Evolutionary conservation across 2,113 vertebrate genomes (phyloP).

Genomic region (Potamarius usumacintae): DNA sequence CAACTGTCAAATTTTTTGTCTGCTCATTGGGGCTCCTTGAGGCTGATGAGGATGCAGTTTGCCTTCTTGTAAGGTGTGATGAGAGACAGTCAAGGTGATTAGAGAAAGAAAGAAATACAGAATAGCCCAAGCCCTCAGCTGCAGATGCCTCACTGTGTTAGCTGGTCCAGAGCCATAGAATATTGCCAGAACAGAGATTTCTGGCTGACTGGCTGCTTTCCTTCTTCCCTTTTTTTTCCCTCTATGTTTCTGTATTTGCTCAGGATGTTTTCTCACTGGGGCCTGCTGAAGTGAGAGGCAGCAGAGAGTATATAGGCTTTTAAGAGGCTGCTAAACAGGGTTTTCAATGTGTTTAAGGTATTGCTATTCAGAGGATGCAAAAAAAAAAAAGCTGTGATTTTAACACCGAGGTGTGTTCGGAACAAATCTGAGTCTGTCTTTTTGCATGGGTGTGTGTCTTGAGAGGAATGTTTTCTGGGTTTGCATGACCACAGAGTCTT

Average conservation of each 20-base stretch:
- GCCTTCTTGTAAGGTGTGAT: background rate
- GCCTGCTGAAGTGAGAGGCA: conserved; percentile 18
- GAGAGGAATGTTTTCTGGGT: background rate
- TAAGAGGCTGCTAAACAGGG: conserved; percentile 48
- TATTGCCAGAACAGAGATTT: conserved; percentile 7
- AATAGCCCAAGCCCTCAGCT: background rate
- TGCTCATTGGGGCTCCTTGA: conserved; percentile 18
- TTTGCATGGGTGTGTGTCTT: background rate
- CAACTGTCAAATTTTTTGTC: conserved; percentile 5
- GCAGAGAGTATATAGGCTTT: conserved; percentile 21
- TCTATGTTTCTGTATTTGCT: conserved; percentile 6
- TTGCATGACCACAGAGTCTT: background rate
- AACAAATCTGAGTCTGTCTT: background rate
- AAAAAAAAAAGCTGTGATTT: conserved; percentile 56
- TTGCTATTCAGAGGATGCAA: conserved; percentile 34
- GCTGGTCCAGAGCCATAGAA: background rate
- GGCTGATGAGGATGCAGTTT: conserved; percentile 16
- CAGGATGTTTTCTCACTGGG: background rate
- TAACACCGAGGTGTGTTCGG: conserved; percentile 35
- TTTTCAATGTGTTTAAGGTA: conserved; percentile 50
- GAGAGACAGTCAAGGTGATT: background rate
- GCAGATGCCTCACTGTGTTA: conserved; percentile 8
- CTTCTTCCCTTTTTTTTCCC: background rate
- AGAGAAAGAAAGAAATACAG: background rate
- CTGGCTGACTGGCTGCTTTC: background rate